These are phyloP conservation scores for Melitaea cinxia DNA, from an alignment of 1,140 invertebrate species.

Conservation along the genomic window DNA sequence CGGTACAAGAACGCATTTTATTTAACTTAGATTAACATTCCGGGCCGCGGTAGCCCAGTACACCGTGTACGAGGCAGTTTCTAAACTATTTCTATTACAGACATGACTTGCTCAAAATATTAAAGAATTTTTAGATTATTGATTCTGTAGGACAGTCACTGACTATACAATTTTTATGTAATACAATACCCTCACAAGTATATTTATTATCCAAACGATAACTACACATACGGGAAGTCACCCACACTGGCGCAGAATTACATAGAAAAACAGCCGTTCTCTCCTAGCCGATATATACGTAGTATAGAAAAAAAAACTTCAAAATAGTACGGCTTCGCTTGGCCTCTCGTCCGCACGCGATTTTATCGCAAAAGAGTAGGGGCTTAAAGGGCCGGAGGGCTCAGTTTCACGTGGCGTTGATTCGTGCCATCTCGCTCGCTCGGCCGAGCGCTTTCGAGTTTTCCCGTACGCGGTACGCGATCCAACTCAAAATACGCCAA, in stretches of 20 bases:
- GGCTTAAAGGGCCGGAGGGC: conserved; percentile 56
- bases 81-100: conserved; percentile 6
- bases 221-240: conserved; percentile 75
- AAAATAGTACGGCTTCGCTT: conserved; percentile 77
- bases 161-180: conserved; percentile 76
- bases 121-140: conserved; percentile 76
- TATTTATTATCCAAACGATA: conserved; percentile 52
- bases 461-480: conserved; percentile 76
- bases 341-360: conserved; percentile 55
- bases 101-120: conserved; percentile 54
- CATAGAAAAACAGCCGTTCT: conserved; percentile 47
- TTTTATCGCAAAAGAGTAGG: conserved; percentile 59
- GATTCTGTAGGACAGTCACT: conserved; percentile 63
- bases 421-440: conserved; percentile 58
- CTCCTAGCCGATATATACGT: conserved; percentile 64
- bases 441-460: conserved; percentile 78
- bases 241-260: conserved; percentile 56
- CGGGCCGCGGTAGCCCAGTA: conserved; percentile 5
- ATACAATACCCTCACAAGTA: conserved; percentile 63
- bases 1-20: conserved; percentile 20
- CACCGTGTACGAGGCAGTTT: conserved; percentile 22
- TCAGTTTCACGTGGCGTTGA: conserved; percentile 51
- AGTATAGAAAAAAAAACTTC: conserved; percentile 77
- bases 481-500: conserved; percentile 81
- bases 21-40: conserved; percentile 1